Base-by-base conservation (phyloP, 2,888 invertebrate genomes). In the Amiota minor region DNA sequence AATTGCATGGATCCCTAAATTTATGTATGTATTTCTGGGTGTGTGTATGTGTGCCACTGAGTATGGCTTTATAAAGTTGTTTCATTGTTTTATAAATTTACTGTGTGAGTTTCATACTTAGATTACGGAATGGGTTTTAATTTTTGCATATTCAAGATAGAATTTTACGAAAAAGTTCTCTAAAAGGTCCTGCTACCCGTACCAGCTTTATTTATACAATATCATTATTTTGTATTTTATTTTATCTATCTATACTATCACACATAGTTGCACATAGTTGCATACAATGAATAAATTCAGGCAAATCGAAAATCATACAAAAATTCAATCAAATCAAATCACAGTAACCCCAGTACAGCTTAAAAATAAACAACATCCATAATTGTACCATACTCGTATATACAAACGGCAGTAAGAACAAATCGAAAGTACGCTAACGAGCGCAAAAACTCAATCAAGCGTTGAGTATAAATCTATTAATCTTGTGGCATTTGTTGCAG, bases 1-100 rank as follows among this genome's bases (percentile, higher is more conserved):
- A 35, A 35, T 35, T 35, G 73, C 49, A 45, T 67, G 35, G 35
- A 35, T 35, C 35, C 35, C 35, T 35, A 50, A 50, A n/a, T 68
- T 18, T 45, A 72, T 72, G 67, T 73, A 76, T 75, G 73, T 77
- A 70, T 74, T 72, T 71, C 71, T 72, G 68, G 73, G 76, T 75
- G 73, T 77, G 70, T 74, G 72, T 70, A 69, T 61, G 71, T 75
- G 67, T 73, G 76, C 74, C 64, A 70, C 72, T 74, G 71, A 12
- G n/a, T 72, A 49, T 74, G 71, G 46, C 46, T 71, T 59, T 68
- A 65, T 68, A 56, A 35, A 69, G 74, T 72, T 53, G 14, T 50
- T 59, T 35, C 35, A 8, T 35, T 35, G 35, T 35, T 35, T 35
- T 35, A 35, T 35, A 35, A 35, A 35, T 35, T 35, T 35, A 35